These are phyloP conservation scores for Mystacornis crossleyi DNA, from an alignment of 2,113 vertebrate species.

Conservation along the genomic window DNA sequence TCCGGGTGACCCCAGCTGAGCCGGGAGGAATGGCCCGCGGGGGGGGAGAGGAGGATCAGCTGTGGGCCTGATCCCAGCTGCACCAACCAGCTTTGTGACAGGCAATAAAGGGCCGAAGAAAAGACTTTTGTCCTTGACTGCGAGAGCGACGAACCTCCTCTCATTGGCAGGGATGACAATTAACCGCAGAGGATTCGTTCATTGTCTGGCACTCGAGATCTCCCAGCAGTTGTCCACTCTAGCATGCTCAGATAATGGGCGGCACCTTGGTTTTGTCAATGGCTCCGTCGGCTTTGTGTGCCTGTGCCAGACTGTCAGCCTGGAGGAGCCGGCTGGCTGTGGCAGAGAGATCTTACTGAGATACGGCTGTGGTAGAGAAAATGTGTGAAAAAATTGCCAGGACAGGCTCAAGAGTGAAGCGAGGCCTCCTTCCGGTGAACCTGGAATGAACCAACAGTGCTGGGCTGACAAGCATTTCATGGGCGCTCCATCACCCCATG, in stretches of 20 bases:
- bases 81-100: constrained; percentile 57
- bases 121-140: constrained; percentile 61
- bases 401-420: neutral
- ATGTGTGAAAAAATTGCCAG: neutral
- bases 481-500: neutral
- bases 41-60: constrained; percentile 41
- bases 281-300: constrained; percentile 5
- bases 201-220: constrained; percentile 18
- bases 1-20: constrained; percentile 51
- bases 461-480: neutral
- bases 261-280: neutral
- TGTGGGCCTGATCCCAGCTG: constrained; percentile 73
- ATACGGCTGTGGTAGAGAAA: neutral
- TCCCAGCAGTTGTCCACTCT: constrained; percentile 31
- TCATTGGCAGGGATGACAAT: constrained; percentile 43
- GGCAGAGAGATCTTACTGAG: neutral
- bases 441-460: neutral
- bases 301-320: neutral
- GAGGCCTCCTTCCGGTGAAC: constrained; percentile 22
- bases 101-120: constrained; percentile 62
- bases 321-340: neutral
- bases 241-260: neutral
- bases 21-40: constrained; percentile 20
- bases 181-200: constrained; percentile 41
- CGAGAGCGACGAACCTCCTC: constrained; percentile 15